Evolutionary conservation across 1,140 invertebrate genomes (phyloP), one percentile per base, ranked within the genome.

Genomic region (Sarcophaga bullata): DNA sequence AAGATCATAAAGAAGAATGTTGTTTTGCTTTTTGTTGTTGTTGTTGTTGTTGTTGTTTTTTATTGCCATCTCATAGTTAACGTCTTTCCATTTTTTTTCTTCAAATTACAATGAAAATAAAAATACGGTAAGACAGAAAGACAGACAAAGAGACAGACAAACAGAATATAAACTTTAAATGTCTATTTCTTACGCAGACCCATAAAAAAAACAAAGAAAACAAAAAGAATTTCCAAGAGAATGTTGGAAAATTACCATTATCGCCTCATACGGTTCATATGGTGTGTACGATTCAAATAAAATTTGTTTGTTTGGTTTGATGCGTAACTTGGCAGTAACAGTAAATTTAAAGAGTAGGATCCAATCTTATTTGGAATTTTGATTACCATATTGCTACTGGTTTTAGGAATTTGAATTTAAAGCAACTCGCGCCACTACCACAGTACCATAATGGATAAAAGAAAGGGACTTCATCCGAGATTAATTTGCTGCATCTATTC

Each of bases 11-110:
- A 68, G 17, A 68, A 68, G 17, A 25, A 19, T 68, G 62, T 68
- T 19, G 62, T 68, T 68, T 68, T 68, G n/a, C 17, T 68, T 25
- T 58, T 58, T n/a, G 54, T n/a, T n/a, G n/a, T n/a, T 68, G 19
- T 68, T 68, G 15, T n/a, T n/a, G n/a, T 68, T 68, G 54, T 58
- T n/a, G 54, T n/a, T 68, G 19, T 68, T 68, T 62, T 68, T 68
- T 68, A 58, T 58, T 37, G 25, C 25, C 25, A 37, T 37, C 25
- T 37, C 25, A 37, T 37, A 37, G 25, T 58, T 13, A 58, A n/a
- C n/a, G 1, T n/a, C n/a, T n/a, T n/a, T n/a, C n/a, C n/a, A n/a
- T n/a, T n/a, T n/a, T n/a, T n/a, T n/a, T n/a, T n/a, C n/a, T n/a
- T n/a, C n/a, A n/a, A n/a, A n/a, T n/a, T n/a, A n/a, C n/a, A n/a